Evolutionary conservation across 2,113 vertebrate species (phyloP).

Genomic region (Damaliscus lunatus): DNA sequence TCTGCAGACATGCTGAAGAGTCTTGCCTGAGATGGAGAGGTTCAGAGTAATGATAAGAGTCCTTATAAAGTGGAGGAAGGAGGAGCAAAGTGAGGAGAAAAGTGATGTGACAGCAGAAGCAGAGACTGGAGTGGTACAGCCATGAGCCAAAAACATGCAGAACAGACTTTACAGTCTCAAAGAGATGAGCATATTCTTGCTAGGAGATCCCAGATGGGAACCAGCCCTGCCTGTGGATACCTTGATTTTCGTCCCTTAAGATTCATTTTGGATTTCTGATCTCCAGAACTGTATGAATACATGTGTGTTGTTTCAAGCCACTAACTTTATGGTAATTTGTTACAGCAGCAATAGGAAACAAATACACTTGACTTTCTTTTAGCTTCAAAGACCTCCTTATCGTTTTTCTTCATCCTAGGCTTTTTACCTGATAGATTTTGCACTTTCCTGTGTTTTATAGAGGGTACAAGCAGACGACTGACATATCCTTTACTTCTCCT

Average conservation of each 20-base stretch:
- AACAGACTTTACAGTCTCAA: background rate
- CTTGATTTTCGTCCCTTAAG: background rate
- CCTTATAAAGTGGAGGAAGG: background rate
- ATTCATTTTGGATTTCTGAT: background rate
- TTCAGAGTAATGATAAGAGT: background rate
- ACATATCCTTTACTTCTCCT: background rate
- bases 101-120: background rate
- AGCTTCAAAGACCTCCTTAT: background rate
- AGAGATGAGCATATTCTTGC: background rate
- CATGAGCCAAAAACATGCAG: background rate
- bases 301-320: background rate
- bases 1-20: background rate
- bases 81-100: background rate
- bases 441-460: background rate
- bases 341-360: background rate
- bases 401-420: background rate
- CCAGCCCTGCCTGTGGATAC: background rate
- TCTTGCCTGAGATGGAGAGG: background rate
- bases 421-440: background rate
- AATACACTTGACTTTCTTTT: background rate
- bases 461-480: background rate
- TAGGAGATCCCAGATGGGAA: background rate
- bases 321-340: background rate
- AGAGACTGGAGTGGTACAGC: background rate
- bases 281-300: background rate